Conservation (phyloP, 2,888 invertebrate genomes). For the Tenthredo mesomela region DNA sequence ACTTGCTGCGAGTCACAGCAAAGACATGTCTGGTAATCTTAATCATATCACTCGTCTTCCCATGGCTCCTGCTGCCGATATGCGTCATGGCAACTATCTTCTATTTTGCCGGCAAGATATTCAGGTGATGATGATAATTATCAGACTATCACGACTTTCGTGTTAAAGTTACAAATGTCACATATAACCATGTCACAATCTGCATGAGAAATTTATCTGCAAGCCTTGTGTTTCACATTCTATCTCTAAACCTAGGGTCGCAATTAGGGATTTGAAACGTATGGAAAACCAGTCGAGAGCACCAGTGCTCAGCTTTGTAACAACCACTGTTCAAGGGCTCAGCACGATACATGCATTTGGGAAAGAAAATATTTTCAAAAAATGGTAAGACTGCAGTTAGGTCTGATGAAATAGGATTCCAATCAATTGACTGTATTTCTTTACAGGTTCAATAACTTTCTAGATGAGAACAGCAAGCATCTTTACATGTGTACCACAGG, state of each 20-base stretch:
- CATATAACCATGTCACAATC: not conserved
- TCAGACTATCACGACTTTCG: not conserved
- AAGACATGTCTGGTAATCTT: conserved; percentile 78
- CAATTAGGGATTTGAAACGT: conserved; percentile 79
- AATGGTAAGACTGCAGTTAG: conserved; percentile 71
- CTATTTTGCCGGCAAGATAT: conserved; percentile 76
- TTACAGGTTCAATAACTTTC: conserved; percentile 78
- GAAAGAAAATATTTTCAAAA: conserved; percentile 79
- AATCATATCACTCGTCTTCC: conserved; percentile 79
- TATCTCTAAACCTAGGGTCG: conserved; percentile 70
- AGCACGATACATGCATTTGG: conserved; percentile 82
- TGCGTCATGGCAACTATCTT: conserved; percentile 77
- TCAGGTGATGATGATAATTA: conserved; percentile 68
- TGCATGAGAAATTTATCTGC: too few relatives aligned
- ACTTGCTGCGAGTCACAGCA: conserved; percentile 80
- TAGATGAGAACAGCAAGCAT: conserved; percentile 79
- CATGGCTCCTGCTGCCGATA: conserved; percentile 78
- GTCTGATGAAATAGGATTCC: not conserved
- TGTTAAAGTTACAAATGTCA: not conserved
- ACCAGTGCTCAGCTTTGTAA: conserved; percentile 81
- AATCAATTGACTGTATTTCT: not conserved
- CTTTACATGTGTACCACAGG: conserved; percentile 79
- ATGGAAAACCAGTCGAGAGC: conserved; percentile 81
- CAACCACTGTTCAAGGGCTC: conserved; percentile 81
- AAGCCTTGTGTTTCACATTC: not conserved